phyloP scores from a whole-genome alignment of 2,113 vertebrate species.

The Lipotes vexillifer region DNA sequence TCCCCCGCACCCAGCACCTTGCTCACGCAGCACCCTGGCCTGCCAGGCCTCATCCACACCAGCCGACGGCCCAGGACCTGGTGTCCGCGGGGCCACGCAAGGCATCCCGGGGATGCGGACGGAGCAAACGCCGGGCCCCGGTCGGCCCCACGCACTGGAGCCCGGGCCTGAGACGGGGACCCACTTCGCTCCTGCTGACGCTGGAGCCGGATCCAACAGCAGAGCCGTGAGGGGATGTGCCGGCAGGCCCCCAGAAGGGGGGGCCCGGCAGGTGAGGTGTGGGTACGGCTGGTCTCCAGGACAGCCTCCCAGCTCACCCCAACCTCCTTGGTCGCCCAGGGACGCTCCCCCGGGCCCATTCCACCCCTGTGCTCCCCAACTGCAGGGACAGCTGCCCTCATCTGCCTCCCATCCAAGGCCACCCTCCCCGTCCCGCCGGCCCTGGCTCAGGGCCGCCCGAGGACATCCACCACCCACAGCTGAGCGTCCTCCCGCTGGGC shows the following conservation, averaged over 20 bases:
- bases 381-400: conserved; percentile 67
- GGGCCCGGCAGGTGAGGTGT: neutral
- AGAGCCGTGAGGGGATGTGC: too few species aligned
- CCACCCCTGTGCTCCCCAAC: conserved; percentile 60
- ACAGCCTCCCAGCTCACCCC: neutral
- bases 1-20: neutral
- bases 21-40: neutral
- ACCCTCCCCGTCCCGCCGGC: accelerated
- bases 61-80: neutral
- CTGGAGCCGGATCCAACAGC: accelerated
- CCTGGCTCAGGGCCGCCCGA: accelerated
- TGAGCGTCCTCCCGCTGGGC: accelerated
- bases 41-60: too few species aligned
- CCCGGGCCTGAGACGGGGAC: neutral
- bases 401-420: conserved; percentile 29
- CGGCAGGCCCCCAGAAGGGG: accelerated
- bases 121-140: accelerated
- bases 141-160: accelerated
- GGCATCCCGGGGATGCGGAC: accelerated
- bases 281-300: neutral
- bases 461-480: accelerated
- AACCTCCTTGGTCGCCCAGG: neutral
- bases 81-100: neutral
- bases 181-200: accelerated
- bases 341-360: accelerated